Evolutionary conservation across 2,797 vertebrate genomes (phyloP), one percentile per base, ranked within the genome.

Genomic region (Malurus leucopterus): DNA sequence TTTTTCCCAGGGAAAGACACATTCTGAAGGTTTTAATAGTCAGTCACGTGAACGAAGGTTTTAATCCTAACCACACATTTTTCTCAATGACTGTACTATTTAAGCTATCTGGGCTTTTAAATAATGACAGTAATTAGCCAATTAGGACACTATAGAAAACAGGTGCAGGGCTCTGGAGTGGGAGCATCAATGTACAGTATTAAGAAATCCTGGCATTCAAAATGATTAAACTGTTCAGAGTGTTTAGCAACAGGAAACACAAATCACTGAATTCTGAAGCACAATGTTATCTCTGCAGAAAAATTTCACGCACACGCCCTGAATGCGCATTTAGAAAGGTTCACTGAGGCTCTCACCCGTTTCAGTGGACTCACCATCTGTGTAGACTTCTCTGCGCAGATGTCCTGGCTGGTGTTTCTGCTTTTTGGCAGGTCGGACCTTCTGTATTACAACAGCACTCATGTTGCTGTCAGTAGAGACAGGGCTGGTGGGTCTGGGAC

Each of bases 401-500:
- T 97, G 98, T 73, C 94, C 98, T 80, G 97, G 98, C 97, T 98
- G 98, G 95, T 99, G 99, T 91, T 99, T 99, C 88, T 98, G 99
- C 93, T 98, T 99, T 98, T 99, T 99, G 82, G 98, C 96, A 84
- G 99, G 99, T 92, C 99, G 98, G 81, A 96, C 89, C 97, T 98
- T 99, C 96, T 99, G 99, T 94, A 99, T 98, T 47, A 98, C 97
- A 61, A 98, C 99, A 91, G 99, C 98, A 77, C 99, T 99, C 98
- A 99, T 98, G 94, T 98, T 99, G 96, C 99, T 99, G 97, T 99
- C 99, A 5, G 99, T 99, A 73, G 99, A 99, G 91, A 99, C 97
- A 0, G 99, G 99, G 95, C 99, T 99, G 78, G 98, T 97, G 71
- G 99, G 99, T 95, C 99, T 97, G 64, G 98, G 98, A 92, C 98